Base-by-base conservation (phyloP, 2,797 vertebrate genomes). In the Nyctibius grandis region DNA sequence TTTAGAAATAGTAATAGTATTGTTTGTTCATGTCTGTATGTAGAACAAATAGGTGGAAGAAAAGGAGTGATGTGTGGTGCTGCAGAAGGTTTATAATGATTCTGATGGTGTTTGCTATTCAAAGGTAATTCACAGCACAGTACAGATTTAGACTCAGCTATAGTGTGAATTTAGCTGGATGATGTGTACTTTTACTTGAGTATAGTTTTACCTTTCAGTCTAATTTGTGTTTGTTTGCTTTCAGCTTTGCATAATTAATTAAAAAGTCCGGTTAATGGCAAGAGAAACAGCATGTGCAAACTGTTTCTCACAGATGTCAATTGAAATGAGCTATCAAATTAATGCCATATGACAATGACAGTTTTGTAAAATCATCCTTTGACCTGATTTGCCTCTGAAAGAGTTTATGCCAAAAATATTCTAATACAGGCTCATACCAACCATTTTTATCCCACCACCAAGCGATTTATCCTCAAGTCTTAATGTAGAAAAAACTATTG, bases 221-320 rank as follows among this genome's bases (percentile, higher is more conserved):
- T 21, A 36, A 89, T 95, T 95, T 96, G 94, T 97, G 77, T 96
- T 95, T 96, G 91, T 94, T 97, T 94, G 91, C 92, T 97, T 97
- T 96, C 84, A 95, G 93, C 85, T 96, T 96, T 89, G 80, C 89
- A 92, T 91, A 87, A 96, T 97, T 97, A 97, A 98, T 98, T 97
- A 77, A 93, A 95, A 97, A 96, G 73, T 92, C 94, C 97, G 95
- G 83, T 97, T 96, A 96, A 96, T 93, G 91, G 91, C 95, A 89
- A 93, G 95, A 94, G 91, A 95, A 97, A 75, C 80, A 94, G 91
- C 91, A 88, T 93, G 92, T 97, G 97, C 98, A 95, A 95, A 97
- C 97, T 97, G 97, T 96, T 97, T 96, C 91, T 96, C 96, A 91
- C 96, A 98, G 97, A 97, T 97, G 96, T 96, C 97, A 95, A 81